Conservation (phyloP, 2,888 invertebrate genomes). For the Agapetus fuscipes region DNA sequence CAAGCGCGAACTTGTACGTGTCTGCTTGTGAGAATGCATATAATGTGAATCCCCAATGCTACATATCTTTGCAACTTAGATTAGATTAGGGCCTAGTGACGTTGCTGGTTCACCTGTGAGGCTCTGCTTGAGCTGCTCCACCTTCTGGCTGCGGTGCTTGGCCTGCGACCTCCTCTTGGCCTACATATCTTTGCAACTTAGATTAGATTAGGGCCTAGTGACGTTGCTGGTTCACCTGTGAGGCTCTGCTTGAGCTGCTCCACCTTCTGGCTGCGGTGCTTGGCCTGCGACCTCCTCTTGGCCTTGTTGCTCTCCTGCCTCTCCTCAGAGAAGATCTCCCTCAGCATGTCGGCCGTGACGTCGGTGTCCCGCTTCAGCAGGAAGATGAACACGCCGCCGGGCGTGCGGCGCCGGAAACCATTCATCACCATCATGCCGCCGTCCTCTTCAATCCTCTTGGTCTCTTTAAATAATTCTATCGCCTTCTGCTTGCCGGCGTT, state of each 20-base stretch:
- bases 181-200: too few species aligned
- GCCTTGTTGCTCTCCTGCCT: conserved; percentile 46
- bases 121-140: conserved; percentile 55
- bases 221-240: too few species aligned
- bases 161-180: conserved; percentile 46
- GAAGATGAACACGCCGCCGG: conserved; percentile 79
- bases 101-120: conserved; percentile 45
- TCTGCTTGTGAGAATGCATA: too few species aligned
- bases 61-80: too few species aligned
- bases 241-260: conserved; percentile 56
- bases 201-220: too few species aligned
- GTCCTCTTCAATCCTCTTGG: conserved; percentile 69
- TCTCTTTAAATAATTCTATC: conserved; percentile 65
- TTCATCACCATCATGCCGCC: conserved; percentile 85
- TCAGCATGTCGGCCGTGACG: conserved; percentile 55
- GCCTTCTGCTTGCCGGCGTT: conserved; percentile 64
- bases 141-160: conserved; percentile 51
- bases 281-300: conserved; percentile 45
- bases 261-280: conserved; percentile 52
- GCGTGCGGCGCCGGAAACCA: conserved; percentile 69
- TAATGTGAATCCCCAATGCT: too few species aligned
- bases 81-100: too few species aligned
- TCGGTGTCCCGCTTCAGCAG: conserved; percentile 64
- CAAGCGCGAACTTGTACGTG: too few species aligned
- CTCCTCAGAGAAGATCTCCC: conserved; percentile 60